phyloP scores from a whole-genome alignment of 1,140 invertebrate genomes.

The Melanaphis sacchari region DNA sequence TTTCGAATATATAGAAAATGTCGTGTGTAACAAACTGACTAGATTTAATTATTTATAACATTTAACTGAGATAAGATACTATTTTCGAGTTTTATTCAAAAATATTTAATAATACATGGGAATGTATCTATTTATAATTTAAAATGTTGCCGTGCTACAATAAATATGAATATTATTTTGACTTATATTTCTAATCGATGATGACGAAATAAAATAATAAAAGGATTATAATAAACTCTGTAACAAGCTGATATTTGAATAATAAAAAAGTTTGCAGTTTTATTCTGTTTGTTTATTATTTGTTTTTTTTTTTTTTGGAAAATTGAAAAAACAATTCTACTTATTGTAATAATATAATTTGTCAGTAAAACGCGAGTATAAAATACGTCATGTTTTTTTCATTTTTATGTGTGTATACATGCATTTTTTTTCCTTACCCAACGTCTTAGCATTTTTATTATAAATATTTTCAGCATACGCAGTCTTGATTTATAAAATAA shows the following conservation, averaged over 20 bases:
- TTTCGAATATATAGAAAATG: neutral
- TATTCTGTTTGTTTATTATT: neutral
- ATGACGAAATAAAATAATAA: neutral
- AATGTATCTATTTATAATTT: no score
- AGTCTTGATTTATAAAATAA: conserved; percentile 38
- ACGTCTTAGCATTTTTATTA: neutral
- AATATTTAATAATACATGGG: no score
- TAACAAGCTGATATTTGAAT: neutral
- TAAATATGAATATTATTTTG: neutral
- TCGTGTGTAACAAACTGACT: no score
- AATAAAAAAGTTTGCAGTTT: neutral
- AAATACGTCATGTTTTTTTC: neutral
- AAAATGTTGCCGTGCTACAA: no score
- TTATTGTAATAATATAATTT: neutral
- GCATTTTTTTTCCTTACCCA: neutral
- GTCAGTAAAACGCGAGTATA: neutral
- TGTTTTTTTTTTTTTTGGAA: neutral
- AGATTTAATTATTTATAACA: neutral
- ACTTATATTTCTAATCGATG: no score
- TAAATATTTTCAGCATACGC: neutral
- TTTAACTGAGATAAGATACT: neutral
- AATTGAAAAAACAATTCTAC: neutral
- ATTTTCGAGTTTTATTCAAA: no score
- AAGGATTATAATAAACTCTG: neutral
- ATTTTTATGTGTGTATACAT: neutral